A percentile compares a stretch with the other conserved stretches of the same genome.
These are phyloP conservation scores for Oxyruncus cristatus DNA, from an alignment of 2,113 vertebrate genomes.

Conservation along the genomic window DNA sequence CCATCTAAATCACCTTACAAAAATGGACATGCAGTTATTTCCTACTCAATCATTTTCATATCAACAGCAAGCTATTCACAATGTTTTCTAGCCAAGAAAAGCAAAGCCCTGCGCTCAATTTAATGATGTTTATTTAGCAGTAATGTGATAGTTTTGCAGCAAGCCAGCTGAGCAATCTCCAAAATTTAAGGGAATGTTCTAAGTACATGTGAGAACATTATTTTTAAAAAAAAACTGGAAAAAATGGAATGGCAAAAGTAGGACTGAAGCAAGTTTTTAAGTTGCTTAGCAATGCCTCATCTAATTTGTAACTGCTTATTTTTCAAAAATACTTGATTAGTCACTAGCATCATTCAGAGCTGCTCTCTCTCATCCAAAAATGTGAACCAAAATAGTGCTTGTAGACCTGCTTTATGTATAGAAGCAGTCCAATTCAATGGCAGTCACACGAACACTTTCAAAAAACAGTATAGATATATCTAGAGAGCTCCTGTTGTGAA, in stretches of 20 bases:
- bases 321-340: neutral
- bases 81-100: neutral
- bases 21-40: neutral
- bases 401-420: neutral
- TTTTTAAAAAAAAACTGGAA: neutral
- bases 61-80: neutral
- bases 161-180: conserved; percentile 10
- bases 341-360: neutral
- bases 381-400: neutral
- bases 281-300: neutral
- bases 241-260: neutral
- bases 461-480: rapidly evolving
- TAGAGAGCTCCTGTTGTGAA: neutral
- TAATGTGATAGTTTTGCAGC: neutral
- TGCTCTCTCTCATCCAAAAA: neutral
- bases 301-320: neutral
- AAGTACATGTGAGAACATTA: neutral
- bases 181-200: neutral
- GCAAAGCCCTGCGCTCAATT: neutral
- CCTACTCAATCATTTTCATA: neutral
- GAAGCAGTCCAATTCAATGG: neutral
- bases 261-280: neutral
- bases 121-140: neutral
- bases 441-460: neutral
- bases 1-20: neutral